These are phyloP conservation scores for Cheilosia impressa DNA, from an alignment of 2,888 invertebrate species.

Conservation along the genomic window DNA sequence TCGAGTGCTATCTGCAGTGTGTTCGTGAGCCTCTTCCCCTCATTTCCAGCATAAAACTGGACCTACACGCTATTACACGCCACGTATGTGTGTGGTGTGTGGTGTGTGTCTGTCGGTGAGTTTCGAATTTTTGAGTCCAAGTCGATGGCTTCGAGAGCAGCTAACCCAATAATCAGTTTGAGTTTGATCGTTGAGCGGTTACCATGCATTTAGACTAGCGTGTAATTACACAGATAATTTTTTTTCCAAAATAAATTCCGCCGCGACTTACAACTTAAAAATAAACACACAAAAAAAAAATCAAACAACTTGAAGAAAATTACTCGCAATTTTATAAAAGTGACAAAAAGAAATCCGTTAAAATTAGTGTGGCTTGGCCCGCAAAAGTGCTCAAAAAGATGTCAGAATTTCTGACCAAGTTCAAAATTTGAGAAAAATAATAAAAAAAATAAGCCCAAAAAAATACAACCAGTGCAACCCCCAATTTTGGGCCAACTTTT, in stretches of 20 bases:
- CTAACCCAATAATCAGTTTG: conserved; percentile 82
- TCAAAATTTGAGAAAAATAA: conserved; percentile 46
- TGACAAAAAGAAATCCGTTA: conserved; percentile 75
- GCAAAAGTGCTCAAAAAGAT: conserved; percentile 73
- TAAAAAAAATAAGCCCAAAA: conserved; percentile 30
- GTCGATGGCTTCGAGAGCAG: conserved; percentile 82
- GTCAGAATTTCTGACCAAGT: conserved; percentile 53
- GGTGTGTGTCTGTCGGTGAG: conserved; percentile 51
- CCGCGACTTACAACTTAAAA: conserved; percentile 63
- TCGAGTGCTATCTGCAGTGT: conserved; percentile 18
- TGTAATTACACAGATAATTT: conserved; percentile 37
- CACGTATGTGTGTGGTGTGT: conserved; percentile 38
- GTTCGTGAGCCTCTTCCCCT: conserved; percentile 32
- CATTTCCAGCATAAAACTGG: conserved; percentile 17
- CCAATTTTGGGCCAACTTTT: conserved; percentile 38
- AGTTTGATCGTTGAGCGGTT: conserved; percentile 83
- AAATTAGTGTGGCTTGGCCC: conserved; percentile 67
- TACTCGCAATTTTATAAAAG: conserved; percentile 35
- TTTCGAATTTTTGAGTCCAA: conserved; percentile 40
- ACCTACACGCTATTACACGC: conserved; percentile 15
- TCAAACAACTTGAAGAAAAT: conserved; percentile 60
- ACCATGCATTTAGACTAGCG: conserved; percentile 80
- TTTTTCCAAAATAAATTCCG: conserved; percentile 47
- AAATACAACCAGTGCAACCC: conserved; percentile 31
- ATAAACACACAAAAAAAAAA: conserved; percentile 41